A percentile compares a stretch with the other conserved stretches of the same genome.
These are phyloP conservation scores for Coenonympha glycerion DNA, from an alignment of 2,888 invertebrate species.

Conservation along the genomic window DNA sequence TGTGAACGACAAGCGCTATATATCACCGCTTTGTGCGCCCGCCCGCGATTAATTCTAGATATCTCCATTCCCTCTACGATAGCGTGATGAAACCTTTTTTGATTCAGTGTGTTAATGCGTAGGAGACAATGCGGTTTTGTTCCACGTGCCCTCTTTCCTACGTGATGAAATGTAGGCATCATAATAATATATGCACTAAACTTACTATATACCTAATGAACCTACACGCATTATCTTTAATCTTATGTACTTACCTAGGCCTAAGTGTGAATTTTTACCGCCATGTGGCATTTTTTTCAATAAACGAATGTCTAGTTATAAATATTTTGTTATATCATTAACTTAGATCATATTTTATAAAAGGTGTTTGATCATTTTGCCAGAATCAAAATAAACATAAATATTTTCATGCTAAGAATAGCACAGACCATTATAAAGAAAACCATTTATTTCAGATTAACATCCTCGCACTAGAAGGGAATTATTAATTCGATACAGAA, in stretches of 20 bases:
- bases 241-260: not conserved
- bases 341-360: no score
- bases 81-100: slow-evolving; percentile 72
- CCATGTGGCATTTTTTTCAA: no score
- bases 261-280: no score
- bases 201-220: no score
- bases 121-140: slow-evolving; percentile 34
- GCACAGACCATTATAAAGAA: not conserved
- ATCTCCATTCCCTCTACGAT: slow-evolving; percentile 71
- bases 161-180: not conserved
- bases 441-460: slow-evolving; percentile 9
- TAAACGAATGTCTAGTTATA: no score
- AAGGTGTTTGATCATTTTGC: not conserved
- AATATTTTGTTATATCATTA: no score
- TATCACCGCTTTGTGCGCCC: slow-evolving; percentile 73
- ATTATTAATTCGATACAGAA: slow-evolving; percentile 20
- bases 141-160: not conserved
- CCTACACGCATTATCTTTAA: not conserved
- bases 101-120: slow-evolving; percentile 51
- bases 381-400: not conserved
- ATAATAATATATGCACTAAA: not conserved
- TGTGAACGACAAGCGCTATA: slow-evolving; percentile 73
- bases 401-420: not conserved
- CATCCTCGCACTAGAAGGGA: slow-evolving; percentile 2
- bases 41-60: slow-evolving; percentile 75